phyloP scores from a whole-genome alignment of 2,113 vertebrate genomes.

The Pelecanoides urinatrix region DNA sequence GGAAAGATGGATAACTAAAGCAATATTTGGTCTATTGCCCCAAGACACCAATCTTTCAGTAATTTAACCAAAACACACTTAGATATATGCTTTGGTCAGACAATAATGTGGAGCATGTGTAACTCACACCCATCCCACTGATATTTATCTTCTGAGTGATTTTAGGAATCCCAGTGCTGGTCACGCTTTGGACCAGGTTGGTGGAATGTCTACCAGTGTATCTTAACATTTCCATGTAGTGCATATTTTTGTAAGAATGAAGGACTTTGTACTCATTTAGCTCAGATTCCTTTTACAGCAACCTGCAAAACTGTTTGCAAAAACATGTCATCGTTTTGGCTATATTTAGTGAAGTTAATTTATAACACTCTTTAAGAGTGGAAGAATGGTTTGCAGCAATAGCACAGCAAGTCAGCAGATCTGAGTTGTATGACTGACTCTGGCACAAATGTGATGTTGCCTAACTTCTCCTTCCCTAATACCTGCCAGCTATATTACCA shows the following conservation, averaged over 20 bases:
- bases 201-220: constrained; percentile 20
- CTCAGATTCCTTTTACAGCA: constrained; percentile 11
- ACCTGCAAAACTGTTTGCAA: constrained; percentile 1
- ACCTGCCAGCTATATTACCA: neutral
- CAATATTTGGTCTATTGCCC: neutral
- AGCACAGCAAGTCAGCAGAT: neutral
- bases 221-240: neutral
- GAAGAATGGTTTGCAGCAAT: neutral
- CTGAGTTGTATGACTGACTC: neutral
- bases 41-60: neutral
- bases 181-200: constrained; percentile 5
- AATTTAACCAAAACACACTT: neutral
- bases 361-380: neutral
- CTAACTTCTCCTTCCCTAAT: neutral
- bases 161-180: neutral
- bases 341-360: constrained; percentile 16
- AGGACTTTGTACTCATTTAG: neutral
- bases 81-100: neutral
- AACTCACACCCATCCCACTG: neutral
- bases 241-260: constrained; percentile 21
- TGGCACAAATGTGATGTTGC: neutral
- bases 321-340: neutral
- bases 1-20: neutral
- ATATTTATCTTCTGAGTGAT: neutral
- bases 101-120: neutral